Conservation (phyloP, 2,797 vertebrate species). For the Lutjanus argentimaculatus region DNA sequence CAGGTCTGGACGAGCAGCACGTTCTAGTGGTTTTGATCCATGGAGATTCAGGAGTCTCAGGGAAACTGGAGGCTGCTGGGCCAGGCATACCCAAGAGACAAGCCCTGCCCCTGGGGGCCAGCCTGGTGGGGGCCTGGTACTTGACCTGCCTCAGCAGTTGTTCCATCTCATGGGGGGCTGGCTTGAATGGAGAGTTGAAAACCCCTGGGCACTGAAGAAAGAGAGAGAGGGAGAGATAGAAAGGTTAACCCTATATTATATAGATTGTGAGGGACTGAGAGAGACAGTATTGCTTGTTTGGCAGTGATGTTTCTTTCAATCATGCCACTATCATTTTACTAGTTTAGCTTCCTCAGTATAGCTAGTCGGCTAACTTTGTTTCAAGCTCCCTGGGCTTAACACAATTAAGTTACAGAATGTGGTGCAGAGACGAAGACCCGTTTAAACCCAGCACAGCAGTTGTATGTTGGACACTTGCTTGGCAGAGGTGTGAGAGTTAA, state of each 20-base stretch:
- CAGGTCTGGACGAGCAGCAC: constrained; percentile 63
- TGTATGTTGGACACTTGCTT: no score
- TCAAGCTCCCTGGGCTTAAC: no score
- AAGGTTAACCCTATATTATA: neutral
- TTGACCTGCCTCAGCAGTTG: constrained; percentile 88
- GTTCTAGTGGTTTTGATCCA: constrained; percentile 50
- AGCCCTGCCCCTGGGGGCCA: constrained; percentile 45
- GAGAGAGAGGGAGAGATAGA: constrained; percentile 5
- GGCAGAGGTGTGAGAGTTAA: no score
- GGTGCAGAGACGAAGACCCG: no score
- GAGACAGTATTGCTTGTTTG: neutral
- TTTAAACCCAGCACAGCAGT: no score
- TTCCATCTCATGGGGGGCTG: constrained; percentile 92
- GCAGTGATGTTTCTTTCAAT: no score
- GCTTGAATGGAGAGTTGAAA: constrained; percentile 93
- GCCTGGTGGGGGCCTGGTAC: constrained; percentile 76
- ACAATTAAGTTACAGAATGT: no score
- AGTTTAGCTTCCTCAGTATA: no score
- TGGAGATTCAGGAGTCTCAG: constrained; percentile 60
- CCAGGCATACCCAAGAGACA: constrained; percentile 50
- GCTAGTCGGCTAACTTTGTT: no score
- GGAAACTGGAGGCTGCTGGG: constrained; percentile 45
- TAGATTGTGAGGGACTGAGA: neutral
- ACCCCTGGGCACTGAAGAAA: constrained; percentile 89
- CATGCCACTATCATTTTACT: no score